A percentile compares a stretch with the other conserved stretches of the same genome.
These are phyloP conservation scores for Carcharodon carcharias DNA, from an alignment of 2,797 vertebrate genomes.

Conservation along the genomic window DNA sequence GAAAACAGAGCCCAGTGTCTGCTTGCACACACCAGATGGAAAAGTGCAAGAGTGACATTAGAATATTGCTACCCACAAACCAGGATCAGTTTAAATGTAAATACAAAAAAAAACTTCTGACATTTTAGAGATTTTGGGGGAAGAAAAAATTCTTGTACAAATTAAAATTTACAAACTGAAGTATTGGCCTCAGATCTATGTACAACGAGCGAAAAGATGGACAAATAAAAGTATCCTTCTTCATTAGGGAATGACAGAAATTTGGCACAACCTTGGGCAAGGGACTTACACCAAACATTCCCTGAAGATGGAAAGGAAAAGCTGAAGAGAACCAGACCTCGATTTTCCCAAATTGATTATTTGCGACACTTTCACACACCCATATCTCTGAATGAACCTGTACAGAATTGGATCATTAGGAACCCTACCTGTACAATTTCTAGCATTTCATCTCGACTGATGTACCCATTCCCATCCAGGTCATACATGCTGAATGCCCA, in stretches of 20 bases:
- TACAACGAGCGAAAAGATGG: neutral
- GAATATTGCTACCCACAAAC: neutral
- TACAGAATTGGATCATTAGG: neutral
- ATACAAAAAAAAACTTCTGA: neutral
- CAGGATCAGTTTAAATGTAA: neutral
- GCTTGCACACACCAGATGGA: too few relatives aligned
- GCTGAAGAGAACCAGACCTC: neutral
- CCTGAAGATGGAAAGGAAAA: neutral
- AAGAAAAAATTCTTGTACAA: neutral
- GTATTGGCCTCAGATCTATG: neutral
- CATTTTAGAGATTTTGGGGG: neutral
- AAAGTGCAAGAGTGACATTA: neutral
- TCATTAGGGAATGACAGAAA: neutral
- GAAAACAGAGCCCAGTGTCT: neutral
- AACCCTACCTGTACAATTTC: constrained; percentile 65
- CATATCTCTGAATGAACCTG: too few relatives aligned
- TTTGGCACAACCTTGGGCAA: neutral
- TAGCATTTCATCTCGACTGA: constrained; percentile 71
- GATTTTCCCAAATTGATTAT: neutral
- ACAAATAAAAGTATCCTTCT: neutral
- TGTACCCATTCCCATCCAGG: constrained; percentile 69
- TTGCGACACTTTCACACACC: neutral
- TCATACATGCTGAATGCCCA: constrained; percentile 77
- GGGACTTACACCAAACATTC: neutral
- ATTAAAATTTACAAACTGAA: neutral